Base-by-base conservation (phyloP, 1,140 invertebrate species). In the Riptortus pedestris region DNA sequence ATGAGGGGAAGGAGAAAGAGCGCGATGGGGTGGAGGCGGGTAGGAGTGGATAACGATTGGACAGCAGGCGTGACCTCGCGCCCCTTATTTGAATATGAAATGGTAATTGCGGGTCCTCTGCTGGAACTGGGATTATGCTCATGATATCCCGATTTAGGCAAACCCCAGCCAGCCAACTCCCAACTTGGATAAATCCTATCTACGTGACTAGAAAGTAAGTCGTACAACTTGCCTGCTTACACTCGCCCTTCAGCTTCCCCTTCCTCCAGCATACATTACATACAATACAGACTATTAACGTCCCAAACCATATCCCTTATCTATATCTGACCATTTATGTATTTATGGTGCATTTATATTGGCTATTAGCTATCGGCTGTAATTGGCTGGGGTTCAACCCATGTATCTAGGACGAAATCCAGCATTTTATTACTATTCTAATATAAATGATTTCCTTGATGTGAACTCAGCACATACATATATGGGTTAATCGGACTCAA, bases 121-220 rank as follows among this genome's bases (percentile, higher is more conserved):
- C 31, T n/a, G n/a, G 22, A 47, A 47, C 18, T 26, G 24, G 51
- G 51, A 55, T 55, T 55, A 55, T 55, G 24, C 51, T 55, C 51
- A 55, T 55, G 51, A 55, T 55, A 55, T 55, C 51, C 51, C 51
- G 51, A 55, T 55, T 55, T 18, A 55, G 51, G 51, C 51, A 20
- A 55, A 24, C 51, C 24, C 51, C 51, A 22, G 2, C 22, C 18
- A 14, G 22, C 22, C 2, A 22, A 24, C 51, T 24, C 20, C 20
- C 24, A 55, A 55, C 51, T 55, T 26, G 51, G 51, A 55, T 55
- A 55, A 55, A 55, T 55, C 51, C 51, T 5, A 24, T 9, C 24
- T 7, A 55, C 51, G 51, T 55, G 51, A 26, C 51, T 55, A 24
- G 51, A 55, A 55, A 38, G 31, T 38, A 38, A 38, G 31, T 38